These are phyloP conservation scores for Muricea muricata DNA, from an alignment of 92 coral and sea anemone genomes.

Conservation along the genomic window DNA sequence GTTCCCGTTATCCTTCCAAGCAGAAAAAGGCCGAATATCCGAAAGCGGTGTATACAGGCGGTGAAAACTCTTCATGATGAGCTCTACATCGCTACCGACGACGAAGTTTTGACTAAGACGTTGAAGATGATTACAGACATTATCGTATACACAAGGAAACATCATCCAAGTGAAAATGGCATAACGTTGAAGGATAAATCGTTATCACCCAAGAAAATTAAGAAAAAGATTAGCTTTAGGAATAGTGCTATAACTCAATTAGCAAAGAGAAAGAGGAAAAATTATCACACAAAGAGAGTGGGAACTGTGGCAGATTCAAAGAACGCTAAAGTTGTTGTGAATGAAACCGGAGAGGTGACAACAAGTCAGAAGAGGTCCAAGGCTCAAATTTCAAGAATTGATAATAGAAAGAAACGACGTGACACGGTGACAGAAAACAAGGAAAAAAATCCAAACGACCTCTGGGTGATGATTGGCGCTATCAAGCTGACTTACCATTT, in stretches of 20 bases:
- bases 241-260: no score
- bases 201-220: conserved; percentile 20
- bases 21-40: neutral
- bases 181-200: conserved; percentile 14
- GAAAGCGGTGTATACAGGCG: neutral
- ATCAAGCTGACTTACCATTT: conserved; percentile 16
- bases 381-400: neutral
- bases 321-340: neutral
- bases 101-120: neutral
- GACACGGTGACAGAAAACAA: neutral
- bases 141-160: neutral
- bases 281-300: no score
- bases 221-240: no score
- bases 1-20: no score
- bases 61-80: conserved; percentile 7
- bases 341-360: neutral
- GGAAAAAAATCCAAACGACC: neutral
- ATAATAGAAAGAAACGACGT: neutral
- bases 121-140: neutral
- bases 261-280: no score
- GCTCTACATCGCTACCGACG: neutral
- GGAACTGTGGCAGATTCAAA: conserved; percentile 4
- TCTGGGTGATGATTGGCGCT: conserved; percentile 4
- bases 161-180: conserved; percentile 1
- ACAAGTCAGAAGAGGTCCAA: neutral